phyloP scores from a whole-genome alignment of 2,113 vertebrate genomes.

The Muscicapa adusta region DNA sequence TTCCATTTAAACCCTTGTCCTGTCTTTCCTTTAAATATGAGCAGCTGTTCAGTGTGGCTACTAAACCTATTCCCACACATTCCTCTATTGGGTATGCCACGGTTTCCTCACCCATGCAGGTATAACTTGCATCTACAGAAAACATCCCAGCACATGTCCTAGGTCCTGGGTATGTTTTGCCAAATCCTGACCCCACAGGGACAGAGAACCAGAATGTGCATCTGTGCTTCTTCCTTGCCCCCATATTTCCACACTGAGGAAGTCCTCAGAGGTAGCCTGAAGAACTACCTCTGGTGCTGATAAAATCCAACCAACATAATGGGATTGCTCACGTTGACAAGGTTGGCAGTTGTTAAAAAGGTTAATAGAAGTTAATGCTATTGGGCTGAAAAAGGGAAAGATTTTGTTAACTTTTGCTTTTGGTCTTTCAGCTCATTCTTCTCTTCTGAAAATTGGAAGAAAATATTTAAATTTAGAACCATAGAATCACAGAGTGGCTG shows the following conservation, averaged over 20 bases:
- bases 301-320: not conserved
- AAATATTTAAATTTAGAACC: not conserved
- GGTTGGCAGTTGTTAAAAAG: not conserved
- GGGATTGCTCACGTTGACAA: not conserved
- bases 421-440: not conserved
- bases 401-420: not conserved
- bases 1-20: not conserved
- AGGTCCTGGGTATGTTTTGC: not conserved
- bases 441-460: not conserved
- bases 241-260: not conserved
- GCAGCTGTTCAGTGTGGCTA: not conserved
- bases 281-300: not conserved
- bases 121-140: not conserved
- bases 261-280: not conserved
- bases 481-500: not conserved
- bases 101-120: not conserved
- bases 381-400: not conserved
- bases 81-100: not conserved
- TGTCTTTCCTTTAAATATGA: not conserved
- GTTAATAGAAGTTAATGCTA: not conserved
- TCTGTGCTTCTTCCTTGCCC: not conserved
- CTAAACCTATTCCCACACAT: not conserved
- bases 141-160: not conserved
- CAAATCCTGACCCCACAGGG: not conserved
- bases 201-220: not conserved